Base-by-base conservation (phyloP, 2,113 vertebrate species). In the Chunga burmeisteri region DNA sequence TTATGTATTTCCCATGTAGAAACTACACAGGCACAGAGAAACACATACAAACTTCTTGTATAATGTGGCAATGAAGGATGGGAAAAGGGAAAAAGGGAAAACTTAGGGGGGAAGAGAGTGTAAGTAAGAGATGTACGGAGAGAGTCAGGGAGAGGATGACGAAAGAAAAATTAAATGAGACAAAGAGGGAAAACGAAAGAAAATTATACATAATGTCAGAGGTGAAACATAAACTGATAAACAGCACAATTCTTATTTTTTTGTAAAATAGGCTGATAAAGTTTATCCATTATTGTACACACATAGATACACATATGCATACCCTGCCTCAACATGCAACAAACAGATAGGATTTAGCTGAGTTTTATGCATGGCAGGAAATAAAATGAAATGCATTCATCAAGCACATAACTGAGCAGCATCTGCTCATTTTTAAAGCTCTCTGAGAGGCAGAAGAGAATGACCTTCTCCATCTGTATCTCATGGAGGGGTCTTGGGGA, bases 341-440 rank as follows among this genome's bases (percentile, higher is more conserved):
- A 3, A 81, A 75, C 14, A 52, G 44, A 38, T 4, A 72, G 9
- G 19, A 13, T 22, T 86, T 70, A 42, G 18, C n/a, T 62, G 63
- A 86, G 27, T 74, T 82, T 88, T 67, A 49, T 70, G 56, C 14
- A 20, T 29, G 49, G 34, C 21, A 80, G 49, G 25, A 89, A 82
- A 38, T 73, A 77, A 65, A 92, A 65, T 16, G 14, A 92, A 87
- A 88, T 52, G 17, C 9, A 55, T 36, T 77, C 79, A 85, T 38
- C 44, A 85, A 80, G 38, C 21, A 77, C 63, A 63, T 68, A 94
- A 52, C n/a, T 36, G 66, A 70, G 25, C 38, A 88, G 21, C 55
- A 86, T 81, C 71, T 81, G 55, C 56, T 94, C 58, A 74, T 74
- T 92, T 93, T 83, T 86, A 80, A 94, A 93, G 36, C 36, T 66